These are phyloP conservation scores for Sebastes fasciatus DNA, from an alignment of 2,113 vertebrate genomes.

Conservation along the genomic window DNA sequence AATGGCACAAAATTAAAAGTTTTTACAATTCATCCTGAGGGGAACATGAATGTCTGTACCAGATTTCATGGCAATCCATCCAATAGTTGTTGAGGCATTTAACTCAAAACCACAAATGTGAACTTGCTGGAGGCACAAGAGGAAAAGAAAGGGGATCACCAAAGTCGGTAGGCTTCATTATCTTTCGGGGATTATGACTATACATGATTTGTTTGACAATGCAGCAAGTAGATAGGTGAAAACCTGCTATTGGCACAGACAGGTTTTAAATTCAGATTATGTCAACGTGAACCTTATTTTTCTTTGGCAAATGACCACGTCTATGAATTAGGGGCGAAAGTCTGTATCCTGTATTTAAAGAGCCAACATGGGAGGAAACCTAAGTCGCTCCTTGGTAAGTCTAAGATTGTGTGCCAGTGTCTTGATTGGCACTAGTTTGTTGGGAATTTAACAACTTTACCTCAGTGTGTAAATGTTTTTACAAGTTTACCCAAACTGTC, in stretches of 20 bases:
- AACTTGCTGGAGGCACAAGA: background rate
- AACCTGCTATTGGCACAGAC: conserved; percentile 1
- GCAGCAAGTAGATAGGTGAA: background rate
- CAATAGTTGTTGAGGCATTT: background rate
- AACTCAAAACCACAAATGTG: background rate
- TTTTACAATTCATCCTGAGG: background rate
- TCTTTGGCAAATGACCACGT: background rate
- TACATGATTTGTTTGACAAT: background rate
- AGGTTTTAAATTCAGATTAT: conserved; percentile 2
- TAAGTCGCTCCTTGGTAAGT: conserved; percentile 26
- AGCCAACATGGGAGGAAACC: conserved; percentile 28
- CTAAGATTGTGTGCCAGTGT: conserved; percentile 31
- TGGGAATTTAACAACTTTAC: conserved; percentile 59
- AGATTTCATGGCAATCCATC: background rate
- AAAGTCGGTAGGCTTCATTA: background rate
- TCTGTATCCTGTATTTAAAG: conserved; percentile 25
- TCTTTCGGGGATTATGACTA: background rate
- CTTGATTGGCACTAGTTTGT: conserved; percentile 68
- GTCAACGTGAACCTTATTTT: conserved; percentile 24
- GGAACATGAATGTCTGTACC: background rate
- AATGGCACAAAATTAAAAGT: background rate
- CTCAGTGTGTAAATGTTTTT: conserved; percentile 72
- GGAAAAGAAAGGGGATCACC: background rate
- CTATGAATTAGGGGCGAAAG: background rate
- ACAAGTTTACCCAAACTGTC: conserved; percentile 66